Percentiles rank a stretch among this genome's conserved stretches.
Evolutionary conservation across 2,888 invertebrate species (phyloP).

Genomic region (Adineta ricciae): DNA sequence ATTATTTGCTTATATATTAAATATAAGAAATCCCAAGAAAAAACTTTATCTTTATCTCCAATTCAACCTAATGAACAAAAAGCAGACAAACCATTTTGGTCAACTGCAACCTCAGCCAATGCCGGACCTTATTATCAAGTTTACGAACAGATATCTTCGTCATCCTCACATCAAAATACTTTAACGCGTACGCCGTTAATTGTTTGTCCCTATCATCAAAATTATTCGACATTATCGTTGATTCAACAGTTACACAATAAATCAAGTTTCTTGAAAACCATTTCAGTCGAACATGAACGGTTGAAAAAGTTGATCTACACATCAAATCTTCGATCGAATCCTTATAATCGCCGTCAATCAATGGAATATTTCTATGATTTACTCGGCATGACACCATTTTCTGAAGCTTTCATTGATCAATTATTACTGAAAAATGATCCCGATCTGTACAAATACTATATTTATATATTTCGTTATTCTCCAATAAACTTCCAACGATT

Average conservation of each 20-base stretch:
- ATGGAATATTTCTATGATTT: background rate
- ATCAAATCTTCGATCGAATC: background rate
- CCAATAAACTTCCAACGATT: background rate
- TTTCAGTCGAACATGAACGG: background rate
- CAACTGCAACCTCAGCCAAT: background rate
- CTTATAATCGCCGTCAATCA: background rate
- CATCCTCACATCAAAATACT: background rate
- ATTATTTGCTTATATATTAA: background rate
- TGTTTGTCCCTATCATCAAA: slow-evolving; percentile 13
- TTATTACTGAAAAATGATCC: background rate
- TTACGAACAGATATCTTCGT: background rate
- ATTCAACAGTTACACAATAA: background rate
- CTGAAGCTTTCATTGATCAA: background rate
- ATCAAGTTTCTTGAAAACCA: background rate
- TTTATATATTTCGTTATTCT: slow-evolving; percentile 1
- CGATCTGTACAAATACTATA: background rate
- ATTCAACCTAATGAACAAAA: background rate
- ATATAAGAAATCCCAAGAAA: background rate
- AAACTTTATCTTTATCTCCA: background rate
- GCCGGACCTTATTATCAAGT: slow-evolving; percentile 10
- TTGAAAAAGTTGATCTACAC: background rate
- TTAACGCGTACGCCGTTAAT: background rate
- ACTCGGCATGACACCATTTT: background rate
- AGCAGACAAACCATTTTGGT: background rate
- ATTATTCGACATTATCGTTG: background rate